Percentiles rank a stretch among this genome's conserved stretches.
Conservation (phyloP, 1,140 invertebrate genomes). For the Lucilia cuprina region DNA sequence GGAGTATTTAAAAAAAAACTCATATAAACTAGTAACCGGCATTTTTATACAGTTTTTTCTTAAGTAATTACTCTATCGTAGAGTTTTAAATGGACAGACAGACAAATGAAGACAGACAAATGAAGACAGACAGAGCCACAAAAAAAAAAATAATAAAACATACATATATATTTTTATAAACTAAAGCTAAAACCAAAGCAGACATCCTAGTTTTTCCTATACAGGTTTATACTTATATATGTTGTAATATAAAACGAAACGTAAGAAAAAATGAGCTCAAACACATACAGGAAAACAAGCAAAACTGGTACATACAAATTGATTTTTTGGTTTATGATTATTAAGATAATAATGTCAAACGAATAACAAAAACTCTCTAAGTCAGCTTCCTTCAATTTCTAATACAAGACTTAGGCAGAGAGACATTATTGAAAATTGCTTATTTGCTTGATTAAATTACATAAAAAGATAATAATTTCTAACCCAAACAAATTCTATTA, state of each 20-base stretch:
- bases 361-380: background rate
- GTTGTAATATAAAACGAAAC: background rate
- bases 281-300: too few species aligned
- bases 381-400: background rate
- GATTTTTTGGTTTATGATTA: conserved; percentile 18
- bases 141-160: background rate
- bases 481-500: too few species aligned
- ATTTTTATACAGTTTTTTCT: conserved; percentile 23
- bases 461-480: background rate
- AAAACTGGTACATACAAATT: conserved; percentile 7
- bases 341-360: conserved; percentile 20
- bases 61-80: conserved; percentile 21
- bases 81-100: background rate
- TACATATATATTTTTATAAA: background rate
- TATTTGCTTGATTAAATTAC: conserved; percentile 18
- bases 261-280: background rate
- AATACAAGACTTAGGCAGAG: background rate
- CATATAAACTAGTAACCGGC: conserved; percentile 27
- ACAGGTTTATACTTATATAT: conserved; percentile 1
- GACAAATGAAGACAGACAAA: background rate
- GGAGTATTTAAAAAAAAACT: background rate
- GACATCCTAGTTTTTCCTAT: conserved; percentile 11
- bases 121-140: background rate
- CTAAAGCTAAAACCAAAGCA: background rate
- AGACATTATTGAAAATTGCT: background rate